Conservation (phyloP, 2,113 vertebrate genomes). For the Uria lomvia region DNA sequence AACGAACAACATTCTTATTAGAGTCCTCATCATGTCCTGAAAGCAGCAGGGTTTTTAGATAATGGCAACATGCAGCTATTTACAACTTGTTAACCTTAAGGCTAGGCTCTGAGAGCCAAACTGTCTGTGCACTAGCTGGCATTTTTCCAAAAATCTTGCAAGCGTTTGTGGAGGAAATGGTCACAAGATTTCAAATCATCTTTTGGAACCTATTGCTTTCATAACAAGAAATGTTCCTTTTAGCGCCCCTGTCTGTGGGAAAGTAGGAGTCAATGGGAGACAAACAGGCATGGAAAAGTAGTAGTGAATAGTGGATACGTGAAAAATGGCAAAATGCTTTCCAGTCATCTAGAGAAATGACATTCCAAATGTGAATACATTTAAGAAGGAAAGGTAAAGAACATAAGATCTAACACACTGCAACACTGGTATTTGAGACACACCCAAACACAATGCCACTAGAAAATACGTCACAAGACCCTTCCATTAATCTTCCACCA, state of each 20-base stretch:
- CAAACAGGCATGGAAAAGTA: not conserved
- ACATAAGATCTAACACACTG: not conserved
- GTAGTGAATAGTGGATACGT: not conserved
- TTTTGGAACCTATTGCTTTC: not conserved
- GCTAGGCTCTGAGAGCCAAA: constrained; percentile 28
- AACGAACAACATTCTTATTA: constrained; percentile 11
- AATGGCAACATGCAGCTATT: constrained; percentile 57
- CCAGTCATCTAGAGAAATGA: not conserved
- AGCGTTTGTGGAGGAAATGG: not conserved
- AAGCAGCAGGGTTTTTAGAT: constrained; percentile 46
- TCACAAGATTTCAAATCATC: not conserved
- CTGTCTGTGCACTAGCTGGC: constrained; percentile 25
- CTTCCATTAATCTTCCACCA: not conserved
- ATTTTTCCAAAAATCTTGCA: constrained; percentile 22
- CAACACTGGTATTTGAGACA: not conserved
- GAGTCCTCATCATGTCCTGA: not conserved
- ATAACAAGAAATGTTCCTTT: not conserved
- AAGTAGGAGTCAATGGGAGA: not conserved
- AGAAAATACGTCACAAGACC: not conserved
- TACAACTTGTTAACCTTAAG: constrained; percentile 63
- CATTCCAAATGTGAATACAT: not conserved
- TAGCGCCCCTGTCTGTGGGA: not conserved
- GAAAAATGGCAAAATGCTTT: not conserved
- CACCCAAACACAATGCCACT: not conserved
- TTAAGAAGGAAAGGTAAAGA: not conserved